Evolutionary conservation across 1,140 invertebrate species (phyloP).

Genomic region (Antheraea mylitta): DNA sequence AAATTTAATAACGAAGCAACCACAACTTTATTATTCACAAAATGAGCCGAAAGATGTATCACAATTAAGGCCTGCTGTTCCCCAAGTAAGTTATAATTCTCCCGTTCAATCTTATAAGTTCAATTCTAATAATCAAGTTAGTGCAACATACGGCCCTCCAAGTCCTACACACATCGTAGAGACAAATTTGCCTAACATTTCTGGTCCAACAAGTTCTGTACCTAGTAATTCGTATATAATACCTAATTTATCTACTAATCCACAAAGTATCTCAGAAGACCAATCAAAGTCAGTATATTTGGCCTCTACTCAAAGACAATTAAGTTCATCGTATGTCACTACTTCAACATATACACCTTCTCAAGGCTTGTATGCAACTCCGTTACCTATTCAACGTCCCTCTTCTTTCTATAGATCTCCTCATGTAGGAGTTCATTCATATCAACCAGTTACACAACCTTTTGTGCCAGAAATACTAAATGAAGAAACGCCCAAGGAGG

Average conservation of each 20-base stretch:
- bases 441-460: constrained; percentile 24
- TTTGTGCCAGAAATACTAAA: constrained; percentile 38
- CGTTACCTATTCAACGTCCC: constrained; percentile 19
- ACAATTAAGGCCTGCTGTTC: constrained; percentile 36
- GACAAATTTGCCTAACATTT: constrained; percentile 32
- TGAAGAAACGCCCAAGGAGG: constrained; percentile 38
- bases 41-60: constrained; percentile 33
- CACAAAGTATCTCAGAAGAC: background rate
- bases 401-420: constrained; percentile 27
- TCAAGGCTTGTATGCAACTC: constrained; percentile 19
- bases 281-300: background rate
- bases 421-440: constrained; percentile 19
- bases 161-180: constrained; percentile 54
- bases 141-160: constrained; percentile 61
- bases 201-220: constrained; percentile 36
- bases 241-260: constrained; percentile 19
- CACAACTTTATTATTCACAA: constrained; percentile 41
- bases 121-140: constrained; percentile 34
- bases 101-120: constrained; percentile 39
- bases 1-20: constrained; percentile 34
- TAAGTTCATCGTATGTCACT: background rate
- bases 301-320: constrained; percentile 18
- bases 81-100: constrained; percentile 52
- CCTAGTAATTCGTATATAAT: constrained; percentile 36
- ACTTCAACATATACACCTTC: constrained; percentile 26